Percentiles rank a stretch among this genome's conserved stretches.
Evolutionary conservation across 2,888 invertebrate species (phyloP).

Genomic region (Rotaria macrura): DNA sequence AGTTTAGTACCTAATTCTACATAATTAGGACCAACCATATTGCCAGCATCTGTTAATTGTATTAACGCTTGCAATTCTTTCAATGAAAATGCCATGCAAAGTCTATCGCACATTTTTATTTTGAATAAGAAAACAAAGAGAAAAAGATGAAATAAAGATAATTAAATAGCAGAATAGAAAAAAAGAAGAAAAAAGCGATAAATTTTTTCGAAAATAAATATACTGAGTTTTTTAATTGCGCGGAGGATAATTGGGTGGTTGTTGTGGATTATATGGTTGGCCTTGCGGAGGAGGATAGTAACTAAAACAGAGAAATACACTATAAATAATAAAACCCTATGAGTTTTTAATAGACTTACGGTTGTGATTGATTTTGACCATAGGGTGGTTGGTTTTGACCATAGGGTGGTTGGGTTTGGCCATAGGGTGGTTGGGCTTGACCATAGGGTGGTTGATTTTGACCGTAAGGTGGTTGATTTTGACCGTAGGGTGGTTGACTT

Average conservation of each 20-base stretch:
- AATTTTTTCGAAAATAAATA: background rate
- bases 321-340: background rate
- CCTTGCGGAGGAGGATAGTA: background rate
- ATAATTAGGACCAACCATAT: background rate
- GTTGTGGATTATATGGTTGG: background rate
- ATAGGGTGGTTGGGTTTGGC: background rate
- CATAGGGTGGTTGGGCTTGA: background rate
- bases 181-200: background rate
- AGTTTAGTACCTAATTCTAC: background rate
- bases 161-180: background rate
- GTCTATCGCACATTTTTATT: background rate
- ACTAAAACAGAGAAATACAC: background rate
- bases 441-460: background rate
- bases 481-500: background rate
- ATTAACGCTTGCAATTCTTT: background rate
- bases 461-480: background rate
- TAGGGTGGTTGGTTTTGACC: background rate
- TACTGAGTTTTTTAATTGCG: background rate
- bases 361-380: background rate
- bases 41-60: background rate
- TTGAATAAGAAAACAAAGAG: no score
- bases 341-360: background rate
- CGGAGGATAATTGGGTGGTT: background rate
- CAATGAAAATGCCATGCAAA: background rate
- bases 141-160: background rate